Base-by-base conservation (phyloP, 2,797 vertebrate genomes). In the Malacoctenus gilli region DNA sequence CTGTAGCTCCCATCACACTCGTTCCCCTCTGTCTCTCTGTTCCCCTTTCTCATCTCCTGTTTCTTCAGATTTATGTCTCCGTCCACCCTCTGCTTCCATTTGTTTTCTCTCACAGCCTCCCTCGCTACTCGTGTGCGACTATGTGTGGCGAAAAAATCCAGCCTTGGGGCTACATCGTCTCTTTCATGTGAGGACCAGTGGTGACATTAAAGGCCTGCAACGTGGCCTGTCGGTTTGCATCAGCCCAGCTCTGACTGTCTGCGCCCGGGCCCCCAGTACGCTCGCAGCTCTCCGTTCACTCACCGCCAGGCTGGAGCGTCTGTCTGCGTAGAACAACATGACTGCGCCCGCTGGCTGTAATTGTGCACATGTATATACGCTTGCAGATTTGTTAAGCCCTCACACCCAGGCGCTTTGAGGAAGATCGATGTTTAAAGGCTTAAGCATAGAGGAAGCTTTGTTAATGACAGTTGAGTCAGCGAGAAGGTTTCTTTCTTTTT, bases 141-240 rank as follows among this genome's bases (percentile, higher is more conserved):
- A 30, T 70, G 71, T 67, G 64, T 74, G 42, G 66, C 64, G 74
- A 55, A 82, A 55, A 82, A 78, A 68, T 78, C 65, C 61, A 56
- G 73, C 86, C 85, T 81, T 73, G 66, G 72, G 87, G 80, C 77
- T 82, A 80, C 74, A 80, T 81, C 59, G 74, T 68, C 67, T 82
- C 72, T 81, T 87, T 89, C 72, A 87, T 89, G 81, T 85, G 82
- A 83, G 76, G 80, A 90, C 86, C 85, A 75, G 83, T 66, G 74
- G 75, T 89, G 82, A 85, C 80, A 84, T 87, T 89, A 86, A 91
- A 90, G 90, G 80, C 83, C 80, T 62, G 62, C 76, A 87, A 82
- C 75, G 42, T 50, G 59, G 72, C 72, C 79, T 85, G 89, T 91
- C 90, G 40, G 65, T 87, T 89, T 82, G 83, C 75, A 87, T 90